phyloP scores from a whole-genome alignment of 2,113 vertebrate species.

The Prionailurus viverrinus region DNA sequence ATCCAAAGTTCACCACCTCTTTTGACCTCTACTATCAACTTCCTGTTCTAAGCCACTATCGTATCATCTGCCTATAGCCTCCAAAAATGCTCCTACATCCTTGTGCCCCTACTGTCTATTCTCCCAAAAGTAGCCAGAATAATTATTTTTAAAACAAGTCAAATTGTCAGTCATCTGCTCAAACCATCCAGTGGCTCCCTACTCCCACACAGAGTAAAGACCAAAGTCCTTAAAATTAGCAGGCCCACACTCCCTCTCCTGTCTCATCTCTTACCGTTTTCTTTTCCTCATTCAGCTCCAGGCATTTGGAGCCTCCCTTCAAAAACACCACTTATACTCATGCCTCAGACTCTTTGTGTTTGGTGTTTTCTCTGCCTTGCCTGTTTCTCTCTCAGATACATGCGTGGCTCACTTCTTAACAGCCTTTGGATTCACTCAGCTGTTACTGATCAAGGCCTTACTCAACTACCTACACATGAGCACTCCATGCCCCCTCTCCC shows the following conservation, averaged over 20 bases:
- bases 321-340: not conserved
- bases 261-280: not conserved
- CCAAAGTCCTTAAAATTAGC: not conserved
- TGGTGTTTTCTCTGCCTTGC: not conserved
- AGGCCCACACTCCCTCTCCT: not conserved
- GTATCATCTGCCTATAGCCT: not conserved
- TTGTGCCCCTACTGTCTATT: not conserved
- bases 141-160: constrained; percentile 33
- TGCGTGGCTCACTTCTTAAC: not conserved
- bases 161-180: constrained; percentile 10
- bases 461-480: not conserved
- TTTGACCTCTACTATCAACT: not conserved
- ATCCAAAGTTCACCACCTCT: not conserved
- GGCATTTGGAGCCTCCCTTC: not conserved
- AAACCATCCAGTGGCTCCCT: not conserved
- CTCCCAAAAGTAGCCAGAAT: not conserved
- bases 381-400: not conserved
- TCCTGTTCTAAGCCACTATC: not conserved
- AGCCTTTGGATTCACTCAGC: not conserved
- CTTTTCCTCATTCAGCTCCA: not conserved
- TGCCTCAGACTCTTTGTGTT: not conserved
- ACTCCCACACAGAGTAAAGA: not conserved
- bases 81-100: not conserved
- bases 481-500: not conserved
- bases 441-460: not conserved